A percentile compares a stretch with the other conserved stretches of the same genome.
Conservation (phyloP, 2,888 invertebrate genomes). For the Linnaemya tessellans region DNA sequence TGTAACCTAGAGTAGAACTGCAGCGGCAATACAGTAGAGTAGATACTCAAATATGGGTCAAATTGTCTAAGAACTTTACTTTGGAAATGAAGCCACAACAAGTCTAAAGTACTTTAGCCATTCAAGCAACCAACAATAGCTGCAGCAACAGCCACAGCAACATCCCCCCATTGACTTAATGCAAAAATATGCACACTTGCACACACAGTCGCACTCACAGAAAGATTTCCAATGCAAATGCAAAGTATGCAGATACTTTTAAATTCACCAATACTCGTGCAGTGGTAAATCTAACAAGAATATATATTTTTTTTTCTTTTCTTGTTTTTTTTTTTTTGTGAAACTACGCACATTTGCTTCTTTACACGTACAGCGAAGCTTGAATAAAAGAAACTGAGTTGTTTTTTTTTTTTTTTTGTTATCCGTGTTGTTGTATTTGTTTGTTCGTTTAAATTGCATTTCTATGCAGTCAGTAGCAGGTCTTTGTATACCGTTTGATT, state of each 20-base stretch:
- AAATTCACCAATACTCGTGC: conserved; percentile 8
- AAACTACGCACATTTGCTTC: conserved; percentile 56
- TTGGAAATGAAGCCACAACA: conserved; percentile 71
- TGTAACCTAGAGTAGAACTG: conserved; percentile 67
- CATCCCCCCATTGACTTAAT: conserved; percentile 36
- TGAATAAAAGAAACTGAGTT: conserved; percentile 37
- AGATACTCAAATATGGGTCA: conserved; percentile 71
- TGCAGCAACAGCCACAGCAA: conserved; percentile 34
- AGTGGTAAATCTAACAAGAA: conserved; percentile 28
- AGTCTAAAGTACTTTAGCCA: conserved; percentile 69
- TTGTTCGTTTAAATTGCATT: conserved; percentile 53
- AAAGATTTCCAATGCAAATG: conserved; percentile 24
- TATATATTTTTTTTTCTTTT: background rate
- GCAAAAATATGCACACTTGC: conserved; percentile 20
- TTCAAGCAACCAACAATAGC: conserved; percentile 46
- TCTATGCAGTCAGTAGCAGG: conserved; percentile 65
- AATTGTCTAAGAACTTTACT: conserved; percentile 73
- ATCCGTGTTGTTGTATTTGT: conserved; percentile 28
- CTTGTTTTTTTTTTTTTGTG: no score
- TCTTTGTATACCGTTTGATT: conserved; percentile 67
- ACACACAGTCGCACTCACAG: background rate
- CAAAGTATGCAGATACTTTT: conserved; percentile 4
- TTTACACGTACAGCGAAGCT: conserved; percentile 29
- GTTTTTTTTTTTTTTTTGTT: conserved; percentile 4
- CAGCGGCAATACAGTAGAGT: conserved; percentile 50